Conservation (phyloP, 2,113 vertebrate species). For the Antennarius striatus region DNA sequence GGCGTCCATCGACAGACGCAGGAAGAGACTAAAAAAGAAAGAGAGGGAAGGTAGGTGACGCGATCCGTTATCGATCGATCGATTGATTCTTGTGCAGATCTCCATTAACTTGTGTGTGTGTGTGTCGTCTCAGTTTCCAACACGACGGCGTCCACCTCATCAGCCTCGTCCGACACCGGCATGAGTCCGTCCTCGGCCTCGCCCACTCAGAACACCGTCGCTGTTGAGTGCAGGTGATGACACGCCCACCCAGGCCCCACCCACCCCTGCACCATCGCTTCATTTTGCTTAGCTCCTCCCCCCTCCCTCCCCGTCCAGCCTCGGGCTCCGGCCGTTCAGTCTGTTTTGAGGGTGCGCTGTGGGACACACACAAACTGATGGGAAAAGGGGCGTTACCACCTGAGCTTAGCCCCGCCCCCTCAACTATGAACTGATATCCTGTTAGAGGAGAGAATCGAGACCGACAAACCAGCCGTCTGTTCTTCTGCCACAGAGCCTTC, state of each 20-base stretch:
- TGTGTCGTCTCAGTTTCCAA: conserved; percentile 83
- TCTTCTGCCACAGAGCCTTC: conserved; percentile 15
- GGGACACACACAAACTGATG: neutral
- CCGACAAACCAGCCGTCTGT: conserved; percentile 21
- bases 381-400: too few species aligned
- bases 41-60: conserved; percentile 90
- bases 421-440: conserved; percentile 40
- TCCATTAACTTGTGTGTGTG: neutral
- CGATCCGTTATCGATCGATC: neutral
- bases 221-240: conserved; percentile 99
- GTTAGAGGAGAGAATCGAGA: conserved; percentile 20
- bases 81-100: too few species aligned
- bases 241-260: conserved; percentile 73
- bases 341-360: conserved; percentile 10
- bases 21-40: conserved; percentile 98
- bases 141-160: conserved; percentile 92
- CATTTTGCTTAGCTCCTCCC: conserved; percentile 55
- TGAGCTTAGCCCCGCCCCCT: conserved; percentile 30
- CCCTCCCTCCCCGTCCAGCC: conserved; percentile 50
- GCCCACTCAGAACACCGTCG: conserved; percentile 93
- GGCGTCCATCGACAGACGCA: conserved; percentile 94
- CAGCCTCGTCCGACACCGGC: conserved; percentile 93
- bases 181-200: conserved; percentile 97
- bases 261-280: conserved; percentile 67
- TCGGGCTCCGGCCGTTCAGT: conserved; percentile 10